Evolutionary conservation across 1,140 invertebrate genomes (phyloP), one percentile per base, ranked within the genome.

Genomic region (Lamellibrachia luymesi): DNA sequence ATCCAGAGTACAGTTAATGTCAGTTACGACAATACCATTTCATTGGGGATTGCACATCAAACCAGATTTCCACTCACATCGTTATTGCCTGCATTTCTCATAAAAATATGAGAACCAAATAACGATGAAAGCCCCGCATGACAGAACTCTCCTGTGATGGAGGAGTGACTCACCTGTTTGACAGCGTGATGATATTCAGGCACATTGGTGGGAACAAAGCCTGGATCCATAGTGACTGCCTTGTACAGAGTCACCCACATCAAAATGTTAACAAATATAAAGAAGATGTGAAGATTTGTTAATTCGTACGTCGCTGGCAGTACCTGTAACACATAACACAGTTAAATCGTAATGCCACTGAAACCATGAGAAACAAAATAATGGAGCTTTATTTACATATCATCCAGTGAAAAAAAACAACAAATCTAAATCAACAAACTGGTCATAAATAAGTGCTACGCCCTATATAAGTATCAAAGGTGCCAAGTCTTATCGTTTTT

Each of bases 171-270:
- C 93, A 96, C 96, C 95, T 96, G 95, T 95, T 98, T 98, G 92
- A 99, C 98, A 50, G 98, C 98, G 95, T 98, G 97, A 94, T 98
- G 98, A 96, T 99, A 99, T 10, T 98, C 98, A 92, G 98, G 98
- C 2, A 98, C 98, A 95, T 98, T 98, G 94, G 98, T 97, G 0
- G 98, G 98, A 92, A 99, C 97, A 94, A 98, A 99, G 2, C 98
- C 98, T 0, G 98, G 98, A 96, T 99, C 98, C 93, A 97, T 97
- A 49, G 98, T 97, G 95, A 98, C 98, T 4, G 98, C 98, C 50
- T 98, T 97, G n/a, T 98, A 97, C 97, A 98, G 98, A 94, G 98
- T 98, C 2, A 98, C 96, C 98, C 98, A 99, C 98, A 99, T 99
- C 2, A 98, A 97, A 7, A 97, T 96, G 95, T 99, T 99, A 97